These are phyloP conservation scores for Cyphomyrmex costatus DNA, from an alignment of 1,140 invertebrate species.

Conservation along the genomic window DNA sequence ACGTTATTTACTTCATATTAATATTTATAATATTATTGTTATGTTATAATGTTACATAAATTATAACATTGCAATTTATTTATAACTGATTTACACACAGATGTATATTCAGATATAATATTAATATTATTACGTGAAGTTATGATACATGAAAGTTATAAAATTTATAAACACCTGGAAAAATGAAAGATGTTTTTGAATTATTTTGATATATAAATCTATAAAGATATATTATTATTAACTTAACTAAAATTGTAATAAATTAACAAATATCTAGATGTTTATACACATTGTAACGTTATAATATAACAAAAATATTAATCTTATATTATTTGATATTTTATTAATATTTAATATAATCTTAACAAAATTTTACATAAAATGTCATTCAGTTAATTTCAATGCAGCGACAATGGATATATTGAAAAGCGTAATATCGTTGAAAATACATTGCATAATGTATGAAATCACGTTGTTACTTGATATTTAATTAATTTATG, in stretches of 20 bases:
- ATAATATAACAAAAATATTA: background rate
- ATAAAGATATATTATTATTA: background rate
- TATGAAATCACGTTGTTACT: background rate
- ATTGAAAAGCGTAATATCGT: background rate
- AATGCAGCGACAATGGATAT: background rate
- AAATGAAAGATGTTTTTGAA: background rate
- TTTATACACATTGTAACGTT: background rate
- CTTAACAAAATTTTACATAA: background rate
- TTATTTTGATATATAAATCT: background rate
- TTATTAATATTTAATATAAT: background rate
- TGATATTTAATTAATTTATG: slow-evolving; percentile 36
- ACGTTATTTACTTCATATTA: slow-evolving; percentile 17
- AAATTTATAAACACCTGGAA: background rate
- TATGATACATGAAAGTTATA: background rate
- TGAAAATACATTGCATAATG: slow-evolving; percentile 12
- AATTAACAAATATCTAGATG: background rate
- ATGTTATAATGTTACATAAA: background rate
- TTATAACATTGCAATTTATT: background rate
- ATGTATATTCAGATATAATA: background rate
- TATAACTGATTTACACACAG: background rate
- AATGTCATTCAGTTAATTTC: background rate
- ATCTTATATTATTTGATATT: background rate
- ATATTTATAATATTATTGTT: slow-evolving; percentile 33
- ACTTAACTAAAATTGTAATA: background rate
- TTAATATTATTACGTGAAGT: background rate